phyloP scores from a whole-genome alignment of 2,797 vertebrate genomes.

The Pangasius larnaudii region DNA sequence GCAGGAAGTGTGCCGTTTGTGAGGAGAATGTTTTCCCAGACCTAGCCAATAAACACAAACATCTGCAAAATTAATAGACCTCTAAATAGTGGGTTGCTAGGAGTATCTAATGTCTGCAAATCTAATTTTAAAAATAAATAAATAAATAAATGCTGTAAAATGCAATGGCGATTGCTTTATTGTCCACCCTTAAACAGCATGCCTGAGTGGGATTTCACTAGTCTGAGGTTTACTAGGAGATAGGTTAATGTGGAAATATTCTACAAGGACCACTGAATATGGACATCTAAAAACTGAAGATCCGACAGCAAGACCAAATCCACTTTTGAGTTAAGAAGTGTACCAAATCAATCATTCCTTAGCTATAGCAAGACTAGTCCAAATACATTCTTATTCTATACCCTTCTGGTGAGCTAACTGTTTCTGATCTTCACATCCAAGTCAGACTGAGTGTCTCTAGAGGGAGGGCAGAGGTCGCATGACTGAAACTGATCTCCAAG shows the following conservation, averaged over 20 bases:
- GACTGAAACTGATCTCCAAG: conserved; percentile 17
- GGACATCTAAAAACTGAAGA: conserved; percentile 19
- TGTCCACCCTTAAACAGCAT: background rate
- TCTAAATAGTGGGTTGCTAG: conserved; percentile 51
- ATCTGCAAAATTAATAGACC: conserved; percentile 59
- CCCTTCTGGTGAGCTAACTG: background rate
- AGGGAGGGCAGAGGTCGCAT: background rate
- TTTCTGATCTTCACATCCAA: conserved; percentile 14
- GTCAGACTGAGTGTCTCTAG: background rate
- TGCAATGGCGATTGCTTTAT: conserved; percentile 47
- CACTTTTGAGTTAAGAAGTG: background rate
- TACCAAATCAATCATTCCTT: background rate
- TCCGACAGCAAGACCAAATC: conserved; percentile 1
- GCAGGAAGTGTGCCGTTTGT: background rate
- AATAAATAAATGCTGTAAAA: conserved; percentile 55
- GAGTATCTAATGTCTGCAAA: conserved; percentile 42
- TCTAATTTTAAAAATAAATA: conserved; percentile 51
- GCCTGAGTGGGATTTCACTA: conserved; percentile 42
- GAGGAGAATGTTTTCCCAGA: conserved; percentile 19
- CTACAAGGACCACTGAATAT: conserved; percentile 13
- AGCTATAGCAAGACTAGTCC: background rate
- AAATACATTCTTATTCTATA: background rate
- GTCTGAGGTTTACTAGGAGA: conserved; percentile 48
- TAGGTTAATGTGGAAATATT: conserved; percentile 41
- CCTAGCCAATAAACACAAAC: conserved; percentile 60